phyloP scores from a whole-genome alignment of 1,140 invertebrate genomes.

The Drosophila watanabei region DNA sequence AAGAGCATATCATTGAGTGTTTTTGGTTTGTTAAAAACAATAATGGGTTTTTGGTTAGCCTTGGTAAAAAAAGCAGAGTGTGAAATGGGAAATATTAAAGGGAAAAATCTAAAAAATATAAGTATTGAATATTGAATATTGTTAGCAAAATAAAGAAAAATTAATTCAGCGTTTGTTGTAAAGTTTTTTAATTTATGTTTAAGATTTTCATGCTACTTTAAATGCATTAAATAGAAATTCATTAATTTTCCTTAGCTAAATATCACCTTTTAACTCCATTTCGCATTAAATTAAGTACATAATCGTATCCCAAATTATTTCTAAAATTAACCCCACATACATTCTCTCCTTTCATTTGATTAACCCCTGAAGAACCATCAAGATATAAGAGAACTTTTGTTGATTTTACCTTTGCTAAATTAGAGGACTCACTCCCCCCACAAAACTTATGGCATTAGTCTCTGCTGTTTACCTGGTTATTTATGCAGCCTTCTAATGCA shows the following conservation, averaged over 20 bases:
- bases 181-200: neutral
- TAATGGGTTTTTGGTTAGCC: neutral
- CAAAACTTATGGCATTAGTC: constrained; percentile 25
- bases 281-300: too few species aligned
- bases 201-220: neutral
- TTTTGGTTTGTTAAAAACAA: neutral
- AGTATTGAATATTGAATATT: too few species aligned
- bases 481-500: constrained; percentile 74
- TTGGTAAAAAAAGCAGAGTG: neutral
- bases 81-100: neutral
- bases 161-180: neutral
- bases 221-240: neutral
- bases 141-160: too few species aligned
- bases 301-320: neutral
- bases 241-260: too few species aligned
- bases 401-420: constrained; percentile 41
- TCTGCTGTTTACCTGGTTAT: constrained; percentile 48
- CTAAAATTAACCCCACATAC: neutral
- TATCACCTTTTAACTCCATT: too few species aligned
- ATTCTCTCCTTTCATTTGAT: neutral
- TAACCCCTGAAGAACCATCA: constrained; percentile 7
- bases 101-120: neutral
- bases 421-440: constrained; percentile 21
- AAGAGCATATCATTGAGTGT: constrained; percentile 1
- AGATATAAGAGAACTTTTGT: constrained; percentile 31